These are phyloP conservation scores for Syngnathus typhle DNA, from an alignment of 2,113 vertebrate species.

Conservation along the genomic window DNA sequence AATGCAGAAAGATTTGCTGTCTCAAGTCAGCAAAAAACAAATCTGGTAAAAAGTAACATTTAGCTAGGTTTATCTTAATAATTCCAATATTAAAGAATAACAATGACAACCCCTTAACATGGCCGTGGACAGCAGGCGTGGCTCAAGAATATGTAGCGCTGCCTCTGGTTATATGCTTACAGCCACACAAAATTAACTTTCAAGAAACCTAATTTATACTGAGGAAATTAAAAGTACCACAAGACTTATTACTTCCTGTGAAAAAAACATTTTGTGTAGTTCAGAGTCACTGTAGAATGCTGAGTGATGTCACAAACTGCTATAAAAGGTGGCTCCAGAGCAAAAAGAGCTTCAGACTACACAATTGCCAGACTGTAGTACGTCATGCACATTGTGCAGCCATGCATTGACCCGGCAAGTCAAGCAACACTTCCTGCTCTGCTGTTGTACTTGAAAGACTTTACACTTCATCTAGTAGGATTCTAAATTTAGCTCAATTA, in stretches of 20 bases:
- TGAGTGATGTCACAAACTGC: not conserved
- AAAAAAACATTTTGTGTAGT: not conserved
- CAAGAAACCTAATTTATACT: not conserved
- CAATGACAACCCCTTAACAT: too few species aligned
- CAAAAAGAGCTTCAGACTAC: constrained; percentile 4
- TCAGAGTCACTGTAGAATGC: not conserved
- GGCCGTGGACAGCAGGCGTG: too few species aligned
- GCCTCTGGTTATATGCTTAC: not conserved
- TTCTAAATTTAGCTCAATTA: not conserved
- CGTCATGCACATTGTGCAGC: constrained; percentile 18
- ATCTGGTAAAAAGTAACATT: too few species aligned
- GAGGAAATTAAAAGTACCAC: not conserved
- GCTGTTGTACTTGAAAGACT: constrained; percentile 14
- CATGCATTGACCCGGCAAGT: constrained; percentile 21
- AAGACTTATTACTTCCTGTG: too few species aligned
- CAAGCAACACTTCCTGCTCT: constrained; percentile 16
- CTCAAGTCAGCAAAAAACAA: too few species aligned
- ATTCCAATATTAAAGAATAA: too few species aligned
- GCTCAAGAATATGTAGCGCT: not conserved
- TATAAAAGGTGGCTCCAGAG: not conserved
- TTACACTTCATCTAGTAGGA: not conserved
- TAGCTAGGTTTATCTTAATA: too few species aligned
- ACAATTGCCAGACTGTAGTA: constrained; percentile 27
- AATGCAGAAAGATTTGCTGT: too few species aligned
- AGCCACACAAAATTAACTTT: not conserved